These are phyloP conservation scores for Sylvilagus floridanus DNA, from an alignment of 2,797 vertebrate species.

Conservation along the genomic window DNA sequence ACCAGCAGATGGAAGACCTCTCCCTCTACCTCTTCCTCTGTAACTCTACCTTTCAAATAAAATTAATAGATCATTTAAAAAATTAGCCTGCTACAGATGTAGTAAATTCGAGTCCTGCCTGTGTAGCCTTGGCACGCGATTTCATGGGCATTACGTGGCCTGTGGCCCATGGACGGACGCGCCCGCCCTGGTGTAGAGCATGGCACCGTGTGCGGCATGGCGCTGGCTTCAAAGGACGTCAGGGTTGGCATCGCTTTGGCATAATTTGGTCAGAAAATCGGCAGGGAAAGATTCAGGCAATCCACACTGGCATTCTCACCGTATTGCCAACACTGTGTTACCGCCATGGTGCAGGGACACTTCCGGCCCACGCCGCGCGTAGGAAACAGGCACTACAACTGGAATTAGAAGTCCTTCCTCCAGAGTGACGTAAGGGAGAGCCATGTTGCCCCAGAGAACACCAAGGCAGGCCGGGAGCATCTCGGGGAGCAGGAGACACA, in stretches of 20 bases:
- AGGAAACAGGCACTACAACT: no score
- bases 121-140: no score
- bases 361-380: no score
- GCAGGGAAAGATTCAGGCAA: neutral
- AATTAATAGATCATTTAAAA: no score
- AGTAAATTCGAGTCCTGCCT: no score
- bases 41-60: no score
- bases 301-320: neutral
- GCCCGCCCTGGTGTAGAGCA: neutral
- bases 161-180: no score
- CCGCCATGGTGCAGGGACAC: neutral
- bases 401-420: neutral
- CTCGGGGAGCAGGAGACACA: neutral
- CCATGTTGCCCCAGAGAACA: accelerated
- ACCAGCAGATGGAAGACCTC: no score
- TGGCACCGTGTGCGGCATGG: neutral
- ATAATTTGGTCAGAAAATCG: neutral
- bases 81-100: no score
- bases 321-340: neutral
- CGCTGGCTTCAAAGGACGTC: neutral
- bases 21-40: no score
- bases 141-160: no score
- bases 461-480: no score
- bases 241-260: neutral
- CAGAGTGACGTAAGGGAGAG: neutral